A percentile compares a stretch with the other conserved stretches of the same genome.
Evolutionary conservation across 2,888 invertebrate species (phyloP).

Genomic region (Morpho deidamia): DNA sequence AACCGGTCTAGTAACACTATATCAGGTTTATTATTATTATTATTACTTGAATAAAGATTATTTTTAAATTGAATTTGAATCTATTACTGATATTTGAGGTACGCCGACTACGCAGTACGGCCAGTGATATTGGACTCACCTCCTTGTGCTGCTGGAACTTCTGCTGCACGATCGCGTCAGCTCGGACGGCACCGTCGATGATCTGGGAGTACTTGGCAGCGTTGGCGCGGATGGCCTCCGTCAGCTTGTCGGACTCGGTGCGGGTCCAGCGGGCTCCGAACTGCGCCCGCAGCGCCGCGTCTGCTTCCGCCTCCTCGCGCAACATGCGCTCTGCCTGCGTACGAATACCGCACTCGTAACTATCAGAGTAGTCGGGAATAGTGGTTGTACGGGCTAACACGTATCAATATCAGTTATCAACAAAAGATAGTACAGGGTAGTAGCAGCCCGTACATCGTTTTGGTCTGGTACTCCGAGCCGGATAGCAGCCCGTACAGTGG

Average conservation of each 20-base stretch:
- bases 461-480: too few relatives aligned
- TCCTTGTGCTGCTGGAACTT: constrained; percentile 88
- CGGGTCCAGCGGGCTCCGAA: constrained; percentile 96
- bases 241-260: constrained; percentile 91
- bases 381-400: too few relatives aligned
- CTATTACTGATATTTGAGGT: too few relatives aligned
- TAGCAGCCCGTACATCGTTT: too few relatives aligned
- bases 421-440: too few relatives aligned
- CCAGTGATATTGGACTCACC: constrained; percentile 29
- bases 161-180: constrained; percentile 90
- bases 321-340: constrained; percentile 86
- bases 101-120: too few relatives aligned
- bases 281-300: constrained; percentile 90
- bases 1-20: too few relatives aligned
- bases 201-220: constrained; percentile 95
- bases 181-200: constrained; percentile 91
- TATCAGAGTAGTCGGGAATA: too few relatives aligned
- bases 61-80: not conserved
- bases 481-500: too few relatives aligned
- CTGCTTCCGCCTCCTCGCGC: constrained; percentile 94
- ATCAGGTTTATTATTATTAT: too few relatives aligned
- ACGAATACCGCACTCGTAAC: not conserved
- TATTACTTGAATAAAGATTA: not conserved
- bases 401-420: too few relatives aligned
- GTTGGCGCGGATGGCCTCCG: constrained; percentile 92